Evolutionary conservation across 2,888 invertebrate species (phyloP), one percentile per base, ranked within the genome.

Genomic region (Dicranocentrus wangi): DNA sequence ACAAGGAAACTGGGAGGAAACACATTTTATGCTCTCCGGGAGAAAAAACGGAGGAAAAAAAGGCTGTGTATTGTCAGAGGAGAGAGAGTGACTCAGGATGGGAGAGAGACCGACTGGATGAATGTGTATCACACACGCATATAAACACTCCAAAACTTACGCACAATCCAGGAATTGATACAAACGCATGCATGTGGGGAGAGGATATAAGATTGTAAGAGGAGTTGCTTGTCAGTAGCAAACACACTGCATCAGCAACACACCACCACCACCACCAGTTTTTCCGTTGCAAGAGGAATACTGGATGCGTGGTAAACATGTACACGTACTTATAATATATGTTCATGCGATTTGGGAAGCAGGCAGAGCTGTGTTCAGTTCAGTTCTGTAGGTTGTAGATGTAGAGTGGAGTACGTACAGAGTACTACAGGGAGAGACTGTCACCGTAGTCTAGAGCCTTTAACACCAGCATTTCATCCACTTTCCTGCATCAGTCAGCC

Each of bases 401-500:
- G n/a, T n/a, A n/a, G n/a, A n/a, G n/a, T n/a, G n/a, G n/a, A n/a
- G n/a, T n/a, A n/a, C n/a, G n/a, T n/a, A n/a, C n/a, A n/a, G n/a
- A n/a, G 10, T 32, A 25, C 28, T 32, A 61, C 61, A 39, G 32
- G 32, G 61, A 10, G 13, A n/a, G 10, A n/a, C 47, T 47, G 15
- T n/a, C n/a, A n/a, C 15, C 10, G n/a, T 10, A 39, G 39, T 39
- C 39, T 8, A 13, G 15, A 47, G 47, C 47, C 47, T 47, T 47
- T 65, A 65, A 65, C 27, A 73, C 65, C 39, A 73, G 51, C 53
- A 53, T 47, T 73, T 65, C 39, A 65, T 61, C n/a, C 47, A 65
- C 65, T 63, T 53, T 39, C 73, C 63, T 53, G 53, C 73, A 73
- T 73, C 73, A 73, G 73, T 73, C 73, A 39, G 73, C 39, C 63